Base-by-base conservation (phyloP, 2,888 invertebrate genomes). In the Theodoxus fluviatilis region DNA sequence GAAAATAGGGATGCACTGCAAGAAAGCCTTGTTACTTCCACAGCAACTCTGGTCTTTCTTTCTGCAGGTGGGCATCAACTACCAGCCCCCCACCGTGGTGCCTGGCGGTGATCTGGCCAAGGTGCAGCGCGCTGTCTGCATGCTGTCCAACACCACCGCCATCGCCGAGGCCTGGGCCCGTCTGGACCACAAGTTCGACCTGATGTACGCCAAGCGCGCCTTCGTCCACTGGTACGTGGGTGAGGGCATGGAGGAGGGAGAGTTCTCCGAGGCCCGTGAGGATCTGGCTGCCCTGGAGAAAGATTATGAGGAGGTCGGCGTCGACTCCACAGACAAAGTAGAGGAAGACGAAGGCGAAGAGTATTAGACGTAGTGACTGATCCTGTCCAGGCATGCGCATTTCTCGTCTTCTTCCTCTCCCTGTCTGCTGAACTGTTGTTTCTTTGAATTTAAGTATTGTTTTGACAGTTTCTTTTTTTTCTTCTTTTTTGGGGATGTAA, bases 61-160 rank as follows among this genome's bases (percentile, higher is more conserved):
- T n/a, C n/a, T n/a, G n/a, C n/a, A 87, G 84, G 90, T 90, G 69
- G 93, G 93, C 76, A 93, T 93, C 90, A 96, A 96, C 90, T 96
- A 95, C 90, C 95, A 88, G 78, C 81, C 83, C 22, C 69, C 71
- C 4, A 72, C 71, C 37, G 63, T 59, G 6, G 61, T 70, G 0
- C 70, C 70, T 1, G 67, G 67, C 1, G 70, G 70, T 3, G 70
- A 70, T 22, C 63, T 70, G 61, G 70, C 70, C 35, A 70, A 61
- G 38, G 67, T 71, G 18, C 64, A 59, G 68, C 55, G 70, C n/a
- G 33, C 70, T 18, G 66, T 70, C n/a, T 70, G 55, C n/a, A 66
- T 66, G 65, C 9, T 70, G 35, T 40, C 70, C 6, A 70, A 64
- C 47, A 70, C 70, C 4, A 70, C 70, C 2, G 65, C 70, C 18